A percentile compares a stretch with the other conserved stretches of the same genome.
Evolutionary conservation across 2,888 invertebrate species (phyloP).

Genomic region (Drosophila acutilabella): DNA sequence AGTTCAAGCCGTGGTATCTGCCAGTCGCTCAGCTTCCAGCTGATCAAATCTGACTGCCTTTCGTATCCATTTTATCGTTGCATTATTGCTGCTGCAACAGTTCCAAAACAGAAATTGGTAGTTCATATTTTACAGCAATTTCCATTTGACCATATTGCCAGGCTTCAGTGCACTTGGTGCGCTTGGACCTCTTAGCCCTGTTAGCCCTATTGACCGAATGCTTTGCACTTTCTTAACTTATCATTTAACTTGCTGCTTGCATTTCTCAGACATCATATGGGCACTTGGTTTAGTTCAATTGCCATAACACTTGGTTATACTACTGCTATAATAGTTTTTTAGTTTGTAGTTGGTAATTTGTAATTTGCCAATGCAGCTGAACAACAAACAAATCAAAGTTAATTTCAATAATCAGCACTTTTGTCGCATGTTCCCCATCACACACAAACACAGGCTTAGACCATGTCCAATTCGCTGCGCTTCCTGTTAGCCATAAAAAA

Average conservation of each 20-base stretch:
- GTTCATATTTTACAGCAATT: slow-evolving; percentile 80
- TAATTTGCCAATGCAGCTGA: slow-evolving; percentile 48
- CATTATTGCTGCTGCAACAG: slow-evolving; percentile 50
- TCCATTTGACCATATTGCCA: slow-evolving; percentile 79
- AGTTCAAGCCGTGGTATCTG: slow-evolving; percentile 1
- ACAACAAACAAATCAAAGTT: slow-evolving; percentile 73
- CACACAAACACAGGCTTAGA: not conserved
- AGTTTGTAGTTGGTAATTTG: slow-evolving; percentile 19
- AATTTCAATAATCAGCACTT: slow-evolving; percentile 78
- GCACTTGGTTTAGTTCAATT: not conserved
- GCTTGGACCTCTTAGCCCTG: not conserved
- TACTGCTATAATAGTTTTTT: slow-evolving; percentile 4
- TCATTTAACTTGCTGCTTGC: slow-evolving; percentile 15
- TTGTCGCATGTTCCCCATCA: slow-evolving; percentile 62
- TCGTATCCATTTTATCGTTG: slow-evolving; percentile 38
- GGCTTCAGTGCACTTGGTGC: slow-evolving; percentile 29
- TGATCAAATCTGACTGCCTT: slow-evolving; percentile 10
- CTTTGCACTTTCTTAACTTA: slow-evolving; percentile 30
- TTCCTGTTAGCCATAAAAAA: slow-evolving; percentile 51
- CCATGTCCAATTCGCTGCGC: slow-evolving; percentile 30
- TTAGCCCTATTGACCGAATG: not conserved
- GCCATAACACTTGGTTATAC: slow-evolving; percentile 5
- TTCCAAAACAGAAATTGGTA: slow-evolving; percentile 72
- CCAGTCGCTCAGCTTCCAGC: not conserved
- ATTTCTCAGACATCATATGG: slow-evolving; percentile 24